Conservation (phyloP, 2,888 invertebrate species). For the Hetaerina titia region DNA sequence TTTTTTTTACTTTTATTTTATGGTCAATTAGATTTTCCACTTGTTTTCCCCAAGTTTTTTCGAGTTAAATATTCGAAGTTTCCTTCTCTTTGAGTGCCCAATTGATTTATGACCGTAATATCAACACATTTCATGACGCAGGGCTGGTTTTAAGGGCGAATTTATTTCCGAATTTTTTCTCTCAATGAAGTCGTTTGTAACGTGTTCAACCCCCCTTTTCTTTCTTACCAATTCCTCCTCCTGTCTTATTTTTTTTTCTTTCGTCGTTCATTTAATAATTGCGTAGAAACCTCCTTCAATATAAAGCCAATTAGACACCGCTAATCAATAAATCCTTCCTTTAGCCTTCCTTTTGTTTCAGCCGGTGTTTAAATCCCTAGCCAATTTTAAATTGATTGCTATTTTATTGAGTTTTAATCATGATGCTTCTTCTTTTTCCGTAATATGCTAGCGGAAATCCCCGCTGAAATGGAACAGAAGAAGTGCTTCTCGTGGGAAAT, state of each 20-base stretch:
- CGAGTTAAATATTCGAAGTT: neutral
- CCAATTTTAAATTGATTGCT: too few relatives aligned
- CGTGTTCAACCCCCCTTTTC: neutral
- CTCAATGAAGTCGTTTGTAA: neutral
- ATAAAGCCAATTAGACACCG: neutral
- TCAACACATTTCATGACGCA: neutral
- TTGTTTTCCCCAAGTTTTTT: neutral
- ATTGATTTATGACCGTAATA: conserved; percentile 1
- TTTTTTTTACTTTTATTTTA: neutral
- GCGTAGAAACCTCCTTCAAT: neutral
- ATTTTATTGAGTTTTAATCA: too few relatives aligned
- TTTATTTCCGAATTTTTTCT: neutral
- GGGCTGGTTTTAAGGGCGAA: neutral
- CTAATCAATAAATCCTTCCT: neutral
- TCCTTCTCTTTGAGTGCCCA: neutral
- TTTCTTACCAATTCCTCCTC: neutral
- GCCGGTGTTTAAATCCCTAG: too few relatives aligned
- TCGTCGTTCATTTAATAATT: too few relatives aligned
- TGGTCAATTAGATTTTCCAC: neutral
- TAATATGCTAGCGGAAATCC: too few relatives aligned
- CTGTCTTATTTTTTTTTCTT: neutral
- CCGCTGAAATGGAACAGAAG: too few relatives aligned
- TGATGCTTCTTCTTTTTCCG: too few relatives aligned
- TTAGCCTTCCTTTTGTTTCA: neutral
- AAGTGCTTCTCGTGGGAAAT: too few relatives aligned